These are phyloP conservation scores for Drosophila siamana DNA, from an alignment of 2,888 invertebrate species.

Conservation along the genomic window DNA sequence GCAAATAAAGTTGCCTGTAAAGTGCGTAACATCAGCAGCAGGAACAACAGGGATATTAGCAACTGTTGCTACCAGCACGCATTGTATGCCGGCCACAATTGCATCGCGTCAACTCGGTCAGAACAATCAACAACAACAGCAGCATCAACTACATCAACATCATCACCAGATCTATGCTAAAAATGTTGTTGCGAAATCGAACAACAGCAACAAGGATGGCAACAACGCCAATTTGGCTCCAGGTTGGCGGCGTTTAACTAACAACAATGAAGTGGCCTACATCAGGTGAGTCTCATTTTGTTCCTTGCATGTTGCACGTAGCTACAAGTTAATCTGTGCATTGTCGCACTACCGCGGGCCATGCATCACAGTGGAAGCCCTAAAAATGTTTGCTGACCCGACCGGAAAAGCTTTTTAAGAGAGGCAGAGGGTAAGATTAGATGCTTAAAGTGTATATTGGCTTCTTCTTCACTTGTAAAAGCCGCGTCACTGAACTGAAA, in stretches of 20 bases:
- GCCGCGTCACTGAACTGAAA: constrained; percentile 33
- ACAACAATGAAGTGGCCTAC: constrained; percentile 91
- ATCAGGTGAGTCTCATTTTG: constrained; percentile 88
- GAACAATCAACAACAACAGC: constrained; percentile 58
- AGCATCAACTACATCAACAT: constrained; percentile 53
- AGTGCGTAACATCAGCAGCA: constrained; percentile 45
- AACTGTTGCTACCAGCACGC: constrained; percentile 50
- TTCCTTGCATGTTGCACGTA: constrained; percentile 12
- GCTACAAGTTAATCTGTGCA: constrained; percentile 76
- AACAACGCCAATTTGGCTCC: constrained; percentile 88
- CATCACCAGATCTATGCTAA: constrained; percentile 62
- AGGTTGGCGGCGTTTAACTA: constrained; percentile 91
- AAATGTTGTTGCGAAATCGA: constrained; percentile 62
- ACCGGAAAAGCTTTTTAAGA: constrained; percentile 67
- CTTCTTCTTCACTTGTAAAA: neutral
- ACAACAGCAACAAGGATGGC: constrained; percentile 77
- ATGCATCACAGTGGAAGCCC: constrained; percentile 68
- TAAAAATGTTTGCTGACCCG: constrained; percentile 65
- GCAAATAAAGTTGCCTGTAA: constrained; percentile 69
- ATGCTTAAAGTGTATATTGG: neutral
- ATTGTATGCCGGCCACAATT: constrained; percentile 70
- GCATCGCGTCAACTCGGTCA: constrained; percentile 75
- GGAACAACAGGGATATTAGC: constrained; percentile 39
- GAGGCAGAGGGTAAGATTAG: constrained; percentile 10
- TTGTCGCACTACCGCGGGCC: constrained; percentile 46